Base-by-base conservation (phyloP, 92 coral and sea anemone genomes). In the Epizoanthus illoricatus region DNA sequence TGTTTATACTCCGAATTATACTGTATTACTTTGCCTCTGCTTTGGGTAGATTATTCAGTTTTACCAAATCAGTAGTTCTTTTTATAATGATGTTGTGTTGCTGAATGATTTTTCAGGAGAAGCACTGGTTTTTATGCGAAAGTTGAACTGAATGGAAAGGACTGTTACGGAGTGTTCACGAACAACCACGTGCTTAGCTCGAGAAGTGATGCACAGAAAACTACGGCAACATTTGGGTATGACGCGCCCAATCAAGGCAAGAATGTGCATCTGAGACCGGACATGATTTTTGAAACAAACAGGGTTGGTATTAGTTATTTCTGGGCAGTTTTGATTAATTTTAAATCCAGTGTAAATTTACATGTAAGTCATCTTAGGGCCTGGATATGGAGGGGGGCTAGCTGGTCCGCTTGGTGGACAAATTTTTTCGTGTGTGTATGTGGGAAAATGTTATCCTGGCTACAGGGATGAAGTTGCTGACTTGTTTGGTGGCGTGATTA, bases 121-220 rank as follows among this genome's bases (percentile, higher is more conserved):
- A 93, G 98, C 15, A 93, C 86, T 65, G 98, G 97, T 18, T 96
- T 96, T 70, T 91, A 89, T 85, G 87, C 94, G 3, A 84, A 74
- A 43, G 90, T 92, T 12, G 67, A 19, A 28, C 43, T 88, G 75
- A 76, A 86, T 41, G 87, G 85, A 2, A 40, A 19, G 0, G 86
- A 68, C 5, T 76, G 71, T 64, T 71, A 74, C 39, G 97, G 98
- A 2, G 90, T 96, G n/a, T 92, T 96, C 41, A 96, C 98, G 2
- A 93, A 93, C 80, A 84, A 96, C 86, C 98, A 96, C 91, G 98
- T 96, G 67, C 62, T 96, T 66, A 73, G 86, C 10, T 76, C 90
- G 36, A 56, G 17, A 20, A 69, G 23, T 3, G 98, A 96, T 56
- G 98, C 98, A 16, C 54, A 68, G 10, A 62, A 49, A 20, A 97